These are phyloP conservation scores for Hypsibius dujardini DNA, from an alignment of 1,140 invertebrate genomes.

Conservation along the genomic window DNA sequence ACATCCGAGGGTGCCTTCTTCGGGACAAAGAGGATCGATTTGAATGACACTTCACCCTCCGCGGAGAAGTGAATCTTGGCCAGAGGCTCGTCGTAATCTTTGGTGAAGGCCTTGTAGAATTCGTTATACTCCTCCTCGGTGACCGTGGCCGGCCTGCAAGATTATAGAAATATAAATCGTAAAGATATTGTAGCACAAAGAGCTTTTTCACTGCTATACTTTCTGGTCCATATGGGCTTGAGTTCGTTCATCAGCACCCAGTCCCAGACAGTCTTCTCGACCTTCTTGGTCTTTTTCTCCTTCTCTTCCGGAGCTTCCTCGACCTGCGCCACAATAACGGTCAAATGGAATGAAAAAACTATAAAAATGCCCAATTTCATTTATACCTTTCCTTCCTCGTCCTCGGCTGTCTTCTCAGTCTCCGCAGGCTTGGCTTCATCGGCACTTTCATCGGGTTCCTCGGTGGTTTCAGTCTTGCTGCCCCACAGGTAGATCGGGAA, in stretches of 20 bases:
- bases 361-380: slow-evolving; percentile 21
- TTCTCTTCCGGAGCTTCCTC: slow-evolving; percentile 48
- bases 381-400: slow-evolving; percentile 36
- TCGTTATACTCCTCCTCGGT: slow-evolving; percentile 69
- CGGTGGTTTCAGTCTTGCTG: slow-evolving; percentile 71
- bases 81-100: slow-evolving; percentile 68
- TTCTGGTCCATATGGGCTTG: slow-evolving; percentile 92
- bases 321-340: slow-evolving; percentile 33
- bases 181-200: slow-evolving; percentile 1
- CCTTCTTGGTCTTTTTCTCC: slow-evolving; percentile 74
- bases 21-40: slow-evolving; percentile 81
- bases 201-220: slow-evolving; percentile 45
- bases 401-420: slow-evolving; percentile 36
- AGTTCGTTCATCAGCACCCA: slow-evolving; percentile 90
- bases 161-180: slow-evolving; percentile 16
- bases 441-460: slow-evolving; percentile 51
- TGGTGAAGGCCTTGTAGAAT: slow-evolving; percentile 85
- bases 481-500: slow-evolving; percentile 95
- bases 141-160: slow-evolving; percentile 52
- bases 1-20: slow-evolving; percentile 69
- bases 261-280: slow-evolving; percentile 92
- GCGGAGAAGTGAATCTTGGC: slow-evolving; percentile 86
- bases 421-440: slow-evolving; percentile 40
- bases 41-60: slow-evolving; percentile 96
- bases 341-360: slow-evolving; percentile 25